Evolutionary conservation across 2,113 vertebrate genomes (phyloP).

Genomic region (Ceuthmochares aereus): DNA sequence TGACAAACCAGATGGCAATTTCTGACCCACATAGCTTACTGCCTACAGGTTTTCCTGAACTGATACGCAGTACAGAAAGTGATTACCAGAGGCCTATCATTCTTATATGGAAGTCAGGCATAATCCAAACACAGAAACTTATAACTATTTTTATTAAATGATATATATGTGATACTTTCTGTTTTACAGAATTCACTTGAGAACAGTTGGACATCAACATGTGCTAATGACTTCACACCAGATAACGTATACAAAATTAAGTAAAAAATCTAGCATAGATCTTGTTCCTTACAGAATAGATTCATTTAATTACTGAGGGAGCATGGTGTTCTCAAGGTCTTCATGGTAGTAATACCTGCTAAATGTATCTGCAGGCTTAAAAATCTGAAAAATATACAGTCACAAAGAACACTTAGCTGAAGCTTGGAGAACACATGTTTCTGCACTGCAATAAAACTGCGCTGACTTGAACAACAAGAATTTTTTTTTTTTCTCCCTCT

Average conservation of each 20-base stretch:
- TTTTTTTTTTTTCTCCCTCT: background rate
- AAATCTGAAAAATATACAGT: background rate
- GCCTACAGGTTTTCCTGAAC: background rate
- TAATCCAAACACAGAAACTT: background rate
- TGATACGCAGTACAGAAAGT: background rate
- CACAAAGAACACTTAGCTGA: background rate
- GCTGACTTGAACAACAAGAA: background rate
- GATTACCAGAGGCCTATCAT: accelerated
- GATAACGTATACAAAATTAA: background rate
- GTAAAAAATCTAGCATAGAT: background rate
- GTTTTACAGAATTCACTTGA: background rate
- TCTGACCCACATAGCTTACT: background rate
- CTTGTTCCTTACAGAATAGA: background rate
- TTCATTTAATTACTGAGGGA: background rate
- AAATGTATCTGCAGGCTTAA: background rate
- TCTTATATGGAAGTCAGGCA: background rate
- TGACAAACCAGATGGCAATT: background rate
- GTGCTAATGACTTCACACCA: background rate
- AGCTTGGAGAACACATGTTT: background rate
- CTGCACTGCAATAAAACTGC: background rate
- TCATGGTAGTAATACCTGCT: background rate
- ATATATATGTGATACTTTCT: background rate
- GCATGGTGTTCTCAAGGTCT: background rate
- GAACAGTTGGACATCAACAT: background rate
- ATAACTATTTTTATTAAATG: background rate